phyloP scores from a whole-genome alignment of 2,113 vertebrate genomes.

The Serinus canaria region DNA sequence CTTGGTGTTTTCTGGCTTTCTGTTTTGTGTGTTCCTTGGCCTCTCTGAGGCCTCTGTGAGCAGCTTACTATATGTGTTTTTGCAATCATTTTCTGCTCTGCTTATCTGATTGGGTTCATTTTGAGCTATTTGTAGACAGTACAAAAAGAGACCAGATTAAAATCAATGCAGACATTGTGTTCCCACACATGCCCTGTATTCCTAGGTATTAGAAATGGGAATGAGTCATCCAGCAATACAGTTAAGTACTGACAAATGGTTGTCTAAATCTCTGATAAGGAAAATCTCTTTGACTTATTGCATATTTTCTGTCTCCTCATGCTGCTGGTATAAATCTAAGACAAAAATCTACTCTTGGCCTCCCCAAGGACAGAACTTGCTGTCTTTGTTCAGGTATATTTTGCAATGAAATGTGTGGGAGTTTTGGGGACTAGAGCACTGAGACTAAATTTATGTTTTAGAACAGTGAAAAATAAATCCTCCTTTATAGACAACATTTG shows the following conservation, averaged over 20 bases:
- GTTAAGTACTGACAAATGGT: conserved; percentile 58
- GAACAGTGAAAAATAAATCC: conserved; percentile 1
- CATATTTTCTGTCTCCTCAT: conserved; percentile 26
- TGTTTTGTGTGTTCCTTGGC: background rate
- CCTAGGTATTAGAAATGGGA: conserved; percentile 39
- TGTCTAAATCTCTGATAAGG: conserved; percentile 46
- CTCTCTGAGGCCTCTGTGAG: background rate
- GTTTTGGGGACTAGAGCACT: background rate
- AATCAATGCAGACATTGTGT: conserved; percentile 43
- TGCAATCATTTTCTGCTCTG: conserved; percentile 36
- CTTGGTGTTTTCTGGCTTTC: background rate
- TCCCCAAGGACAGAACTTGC: conserved; percentile 27
- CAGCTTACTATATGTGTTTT: background rate
- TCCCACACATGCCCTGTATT: conserved; percentile 40
- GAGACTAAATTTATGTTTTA: background rate
- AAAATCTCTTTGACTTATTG: conserved; percentile 25
- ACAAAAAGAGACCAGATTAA: conserved; percentile 55
- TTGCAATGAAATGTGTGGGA: conserved; percentile 21
- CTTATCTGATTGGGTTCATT: conserved; percentile 28
- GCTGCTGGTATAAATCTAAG: conserved; percentile 1
- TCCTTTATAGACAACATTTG: background rate
- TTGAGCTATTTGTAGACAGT: conserved; percentile 39
- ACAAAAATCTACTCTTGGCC: conserved; percentile 13
- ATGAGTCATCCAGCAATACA: conserved; percentile 50
- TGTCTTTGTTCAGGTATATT: conserved; percentile 32